These are phyloP conservation scores for Beaufortia kweichowensis DNA, from an alignment of 2,113 vertebrate genomes.

Conservation along the genomic window DNA sequence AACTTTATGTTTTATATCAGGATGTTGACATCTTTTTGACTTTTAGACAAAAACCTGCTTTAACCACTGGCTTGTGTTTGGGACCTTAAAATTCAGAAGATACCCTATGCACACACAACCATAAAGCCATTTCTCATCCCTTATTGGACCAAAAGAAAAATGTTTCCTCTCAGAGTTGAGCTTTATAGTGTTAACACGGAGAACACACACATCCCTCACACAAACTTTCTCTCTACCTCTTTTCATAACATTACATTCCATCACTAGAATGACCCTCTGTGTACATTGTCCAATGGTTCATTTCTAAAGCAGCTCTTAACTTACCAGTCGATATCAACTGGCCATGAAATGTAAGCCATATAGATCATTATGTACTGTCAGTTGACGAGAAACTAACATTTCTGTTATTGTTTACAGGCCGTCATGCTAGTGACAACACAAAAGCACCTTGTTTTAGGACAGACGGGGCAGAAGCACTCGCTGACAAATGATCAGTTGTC, in stretches of 20 bases:
- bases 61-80: too few relatives aligned
- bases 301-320: slow-evolving; percentile 13
- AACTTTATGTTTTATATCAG: not conserved
- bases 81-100: too few relatives aligned
- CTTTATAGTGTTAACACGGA: slow-evolving; percentile 10
- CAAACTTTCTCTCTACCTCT: slow-evolving; percentile 12
- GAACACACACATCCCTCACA: slow-evolving; percentile 11
- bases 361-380: slow-evolving; percentile 1
- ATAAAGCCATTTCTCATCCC: not conserved
- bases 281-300: slow-evolving; percentile 23
- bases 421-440: not conserved
- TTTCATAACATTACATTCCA: slow-evolving; percentile 36
- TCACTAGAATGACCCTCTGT: slow-evolving; percentile 22
- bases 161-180: slow-evolving; percentile 15
- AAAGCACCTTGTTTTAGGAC: not conserved
- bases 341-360: slow-evolving; percentile 10
- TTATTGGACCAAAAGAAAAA: slow-evolving; percentile 8
- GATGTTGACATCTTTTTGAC: too few relatives aligned
- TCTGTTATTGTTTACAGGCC: not conserved
- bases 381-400: not conserved
- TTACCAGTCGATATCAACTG: not conserved
- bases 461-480: not conserved
- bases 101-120: not conserved
- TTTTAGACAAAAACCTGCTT: too few relatives aligned
- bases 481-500: not conserved